Evolutionary conservation across 2,113 vertebrate genomes (phyloP), one percentile per base, ranked within the genome.

Genomic region (Cinclus mexicanus): DNA sequence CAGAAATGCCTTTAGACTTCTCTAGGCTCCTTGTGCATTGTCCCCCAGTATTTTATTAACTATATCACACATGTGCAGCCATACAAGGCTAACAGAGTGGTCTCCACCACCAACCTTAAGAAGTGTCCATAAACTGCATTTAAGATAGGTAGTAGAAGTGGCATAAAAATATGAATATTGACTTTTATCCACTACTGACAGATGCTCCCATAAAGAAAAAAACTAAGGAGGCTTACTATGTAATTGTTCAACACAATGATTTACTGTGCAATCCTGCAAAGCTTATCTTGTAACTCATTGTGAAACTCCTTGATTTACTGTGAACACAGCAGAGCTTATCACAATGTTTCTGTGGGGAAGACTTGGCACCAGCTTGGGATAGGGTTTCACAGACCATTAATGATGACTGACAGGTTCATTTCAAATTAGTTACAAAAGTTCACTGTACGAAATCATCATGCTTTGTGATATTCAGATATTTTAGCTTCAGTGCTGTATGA

Each of bases 331-430:
- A 89, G 89, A 96, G 94, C 89, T 97, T 97, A 97, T 96, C 96
- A 90, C 12, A 60, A 89, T 89, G 93, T 90, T 95, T 96, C 88
- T 90, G 95, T 63, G 77, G 91, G 83, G 86, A 96, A 94, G 50
- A 89, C 95, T 94, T 92, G 95, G 96, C 87, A 92, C 46, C 85
- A 97, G 85, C 87, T 91, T 81, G 61, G 92, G 70, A 72, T 69
- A 92, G 87, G 67, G 77, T 94, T 98, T 98, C 95, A 93, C 95
- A 95, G 95, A 91, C 94, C 95, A 94, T 97, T 98, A 97, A 95
- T 92, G 97, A 93, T 97, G 95, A 97, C 80, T 97, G 95, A 93
- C 95, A 95, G 68, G 87, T 89, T 97, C 94, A 95, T 96, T 95
- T 97, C 91, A 94, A 96, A 93, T 61, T 82, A 93, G 81, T 93